Evolutionary conservation across 1,140 invertebrate genomes (phyloP).

Genomic region (Lycorma delicatula): DNA sequence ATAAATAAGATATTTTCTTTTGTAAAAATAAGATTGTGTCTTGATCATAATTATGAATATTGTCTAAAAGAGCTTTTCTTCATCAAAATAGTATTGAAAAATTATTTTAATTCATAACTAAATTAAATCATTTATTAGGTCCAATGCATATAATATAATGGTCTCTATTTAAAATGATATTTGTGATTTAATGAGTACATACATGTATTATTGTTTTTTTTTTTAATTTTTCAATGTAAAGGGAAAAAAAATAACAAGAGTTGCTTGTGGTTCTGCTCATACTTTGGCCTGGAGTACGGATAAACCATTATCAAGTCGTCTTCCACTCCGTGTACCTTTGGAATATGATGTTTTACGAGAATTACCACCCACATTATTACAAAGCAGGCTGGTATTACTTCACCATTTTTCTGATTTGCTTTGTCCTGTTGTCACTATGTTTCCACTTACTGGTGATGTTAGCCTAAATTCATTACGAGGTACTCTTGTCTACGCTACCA

Average conservation of each 20-base stretch:
- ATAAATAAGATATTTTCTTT: no score
- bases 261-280: conserved; percentile 92
- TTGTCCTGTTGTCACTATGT: conserved; percentile 84
- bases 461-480: conserved; percentile 73
- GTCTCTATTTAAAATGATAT: no score
- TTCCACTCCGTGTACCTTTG: conserved; percentile 71
- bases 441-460: conserved; percentile 57
- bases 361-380: conserved; percentile 62
- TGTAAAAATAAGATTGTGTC: no score
- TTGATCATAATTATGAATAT: no score
- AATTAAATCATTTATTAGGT: no score
- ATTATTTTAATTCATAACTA: no score
- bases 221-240: no score
- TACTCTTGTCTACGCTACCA: conserved; percentile 79
- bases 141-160: no score
- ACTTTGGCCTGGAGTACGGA: conserved; percentile 86
- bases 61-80: no score
- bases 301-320: conserved; percentile 50
- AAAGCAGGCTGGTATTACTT: conserved; percentile 74
- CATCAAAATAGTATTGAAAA: no score
- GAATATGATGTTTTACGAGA: conserved; percentile 86
- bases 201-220: no score
- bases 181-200: no score
- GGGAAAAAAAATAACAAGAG: conserved; percentile 88
- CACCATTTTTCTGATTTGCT: conserved; percentile 91